A percentile compares a stretch with the other conserved stretches of the same genome.
Conservation (phyloP, 2,113 vertebrate genomes). For the Amphiprion percula region DNA sequence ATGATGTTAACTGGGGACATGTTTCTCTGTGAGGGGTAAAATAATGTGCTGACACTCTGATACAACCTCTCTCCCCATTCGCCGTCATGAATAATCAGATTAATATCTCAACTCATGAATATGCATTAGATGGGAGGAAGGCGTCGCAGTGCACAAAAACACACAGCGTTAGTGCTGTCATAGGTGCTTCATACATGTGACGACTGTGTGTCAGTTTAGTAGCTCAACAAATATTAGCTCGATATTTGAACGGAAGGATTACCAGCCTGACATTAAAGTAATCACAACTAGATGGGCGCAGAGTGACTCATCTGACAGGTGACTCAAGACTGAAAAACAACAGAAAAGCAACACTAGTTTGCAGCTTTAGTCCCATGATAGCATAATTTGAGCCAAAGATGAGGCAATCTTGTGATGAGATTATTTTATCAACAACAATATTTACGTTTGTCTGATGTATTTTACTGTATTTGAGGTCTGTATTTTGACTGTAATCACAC, state of each 20-base stretch:
- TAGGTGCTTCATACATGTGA: not conserved
- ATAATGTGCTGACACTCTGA: conserved; percentile 31
- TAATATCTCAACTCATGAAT: conserved; percentile 24
- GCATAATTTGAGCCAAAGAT: too few relatives aligned
- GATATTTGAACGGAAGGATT: not conserved
- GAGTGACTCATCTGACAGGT: not conserved
- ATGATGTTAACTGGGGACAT: conserved; percentile 36
- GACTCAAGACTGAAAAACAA: not conserved
- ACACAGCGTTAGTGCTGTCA: not conserved
- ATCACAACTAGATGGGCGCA: not conserved
- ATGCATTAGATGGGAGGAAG: conserved; percentile 1
- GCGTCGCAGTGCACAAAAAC: not conserved
- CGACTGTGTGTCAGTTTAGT: not conserved
- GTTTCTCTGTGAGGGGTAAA: conserved; percentile 38
- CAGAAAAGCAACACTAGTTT: not conserved
- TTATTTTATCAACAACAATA: too few relatives aligned
- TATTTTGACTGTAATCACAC: too few relatives aligned
- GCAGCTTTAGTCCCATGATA: too few relatives aligned
- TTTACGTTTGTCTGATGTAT: too few relatives aligned
- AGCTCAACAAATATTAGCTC: conserved; percentile 16
- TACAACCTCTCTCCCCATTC: conserved; percentile 1
- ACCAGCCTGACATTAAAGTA: not conserved
- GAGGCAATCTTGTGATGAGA: too few relatives aligned
- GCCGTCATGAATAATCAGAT: conserved; percentile 30
- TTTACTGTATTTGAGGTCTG: too few relatives aligned